These are phyloP conservation scores for Aphrophora alni DNA, from an alignment of 2,888 invertebrate genomes.

Conservation along the genomic window DNA sequence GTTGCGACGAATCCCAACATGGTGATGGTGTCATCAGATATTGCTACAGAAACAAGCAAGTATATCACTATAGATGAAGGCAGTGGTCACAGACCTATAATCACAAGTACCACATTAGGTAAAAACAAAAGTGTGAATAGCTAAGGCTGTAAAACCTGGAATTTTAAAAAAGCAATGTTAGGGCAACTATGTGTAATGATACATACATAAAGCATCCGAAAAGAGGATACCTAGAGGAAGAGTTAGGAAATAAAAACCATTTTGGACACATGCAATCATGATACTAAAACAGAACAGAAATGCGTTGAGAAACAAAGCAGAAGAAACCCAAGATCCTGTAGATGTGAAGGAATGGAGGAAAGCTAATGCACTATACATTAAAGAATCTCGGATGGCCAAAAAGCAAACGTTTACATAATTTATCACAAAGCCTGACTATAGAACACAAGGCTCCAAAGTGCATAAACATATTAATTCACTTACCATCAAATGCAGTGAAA, in stretches of 20 bases:
- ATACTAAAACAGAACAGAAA: not conserved
- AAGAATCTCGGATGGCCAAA: not conserved
- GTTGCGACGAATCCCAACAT: too few relatives aligned
- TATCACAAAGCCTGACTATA: not conserved
- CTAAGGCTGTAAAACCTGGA: too few relatives aligned
- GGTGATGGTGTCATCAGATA: too few relatives aligned
- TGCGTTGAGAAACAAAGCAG: not conserved
- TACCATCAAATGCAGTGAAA: not conserved
- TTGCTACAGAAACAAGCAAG: too few relatives aligned
- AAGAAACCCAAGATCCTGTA: not conserved
- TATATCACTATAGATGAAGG: too few relatives aligned
- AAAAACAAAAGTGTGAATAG: too few relatives aligned
- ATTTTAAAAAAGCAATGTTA: too few relatives aligned
- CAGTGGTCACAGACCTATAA: too few relatives aligned
- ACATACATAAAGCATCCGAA: not conserved
- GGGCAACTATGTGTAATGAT: too few relatives aligned
- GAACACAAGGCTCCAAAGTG: not conserved
- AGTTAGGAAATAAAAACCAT: not conserved
- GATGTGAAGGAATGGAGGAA: not conserved
- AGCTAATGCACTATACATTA: not conserved
- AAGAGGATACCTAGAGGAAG: not conserved
- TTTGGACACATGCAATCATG: not conserved
- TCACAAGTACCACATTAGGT: too few relatives aligned
- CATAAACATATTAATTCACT: not conserved
- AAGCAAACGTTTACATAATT: not conserved